Conservation (phyloP, 2,888 invertebrate genomes). For the Xanthorhoe spadicearia region DNA sequence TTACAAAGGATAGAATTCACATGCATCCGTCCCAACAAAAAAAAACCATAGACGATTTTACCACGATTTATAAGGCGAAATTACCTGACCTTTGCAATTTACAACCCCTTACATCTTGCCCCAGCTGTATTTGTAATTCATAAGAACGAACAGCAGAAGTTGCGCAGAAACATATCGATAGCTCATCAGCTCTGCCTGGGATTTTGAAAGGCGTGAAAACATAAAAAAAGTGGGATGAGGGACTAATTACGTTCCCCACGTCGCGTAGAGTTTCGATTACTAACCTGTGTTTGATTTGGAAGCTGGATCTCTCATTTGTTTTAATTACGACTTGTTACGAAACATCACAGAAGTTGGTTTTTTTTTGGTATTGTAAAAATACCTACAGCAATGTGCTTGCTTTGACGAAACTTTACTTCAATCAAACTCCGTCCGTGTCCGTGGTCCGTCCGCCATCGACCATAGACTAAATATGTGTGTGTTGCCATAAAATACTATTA, state of each 20-base stretch:
- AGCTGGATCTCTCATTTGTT: slow-evolving; percentile 53
- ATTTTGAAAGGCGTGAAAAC: slow-evolving; percentile 66
- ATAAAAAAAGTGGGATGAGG: slow-evolving; percentile 64
- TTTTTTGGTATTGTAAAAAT: slow-evolving; percentile 58
- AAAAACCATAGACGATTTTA: slow-evolving; percentile 53
- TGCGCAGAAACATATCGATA: slow-evolving; percentile 68
- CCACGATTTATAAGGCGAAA: slow-evolving; percentile 63
- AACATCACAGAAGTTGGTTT: slow-evolving; percentile 57
- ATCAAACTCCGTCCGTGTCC: slow-evolving; percentile 69
- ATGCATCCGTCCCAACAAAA: slow-evolving; percentile 64
- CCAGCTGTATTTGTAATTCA: slow-evolving; percentile 28
- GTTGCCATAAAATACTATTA: no score
- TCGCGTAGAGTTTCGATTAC: slow-evolving; percentile 52
- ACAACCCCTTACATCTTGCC: slow-evolving; percentile 46
- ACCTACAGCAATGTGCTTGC: slow-evolving; percentile 63
- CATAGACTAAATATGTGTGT: slow-evolving; percentile 45
- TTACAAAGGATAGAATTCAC: slow-evolving; percentile 58
- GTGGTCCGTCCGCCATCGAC: slow-evolving; percentile 72
- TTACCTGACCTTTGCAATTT: slow-evolving; percentile 65
- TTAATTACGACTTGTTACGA: slow-evolving; percentile 53
- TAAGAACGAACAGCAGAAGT: slow-evolving; percentile 51
- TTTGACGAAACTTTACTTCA: slow-evolving; percentile 56
- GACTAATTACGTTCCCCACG: slow-evolving; percentile 69
- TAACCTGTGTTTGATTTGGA: slow-evolving; percentile 57
- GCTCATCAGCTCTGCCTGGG: slow-evolving; percentile 61